phyloP scores from a whole-genome alignment of 1,140 invertebrate species.

The Holcopasites calliopsidis region DNA sequence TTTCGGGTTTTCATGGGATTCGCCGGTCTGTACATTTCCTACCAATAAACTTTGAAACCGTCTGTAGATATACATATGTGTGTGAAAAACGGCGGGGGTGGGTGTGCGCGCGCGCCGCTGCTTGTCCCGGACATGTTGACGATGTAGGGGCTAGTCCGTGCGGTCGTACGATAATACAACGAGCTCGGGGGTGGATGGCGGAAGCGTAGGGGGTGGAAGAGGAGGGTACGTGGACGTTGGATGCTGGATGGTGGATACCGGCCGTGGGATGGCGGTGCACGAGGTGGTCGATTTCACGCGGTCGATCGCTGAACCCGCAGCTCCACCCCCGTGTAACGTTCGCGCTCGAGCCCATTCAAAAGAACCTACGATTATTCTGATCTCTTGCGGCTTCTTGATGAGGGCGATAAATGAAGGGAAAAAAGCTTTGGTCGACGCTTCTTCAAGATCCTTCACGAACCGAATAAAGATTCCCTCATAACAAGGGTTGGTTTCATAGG shows the following conservation, averaged over 20 bases:
- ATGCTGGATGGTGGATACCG: slow-evolving; percentile 44
- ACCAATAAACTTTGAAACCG: too few species aligned
- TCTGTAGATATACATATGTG: neutral
- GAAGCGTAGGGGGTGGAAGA: slow-evolving; percentile 25
- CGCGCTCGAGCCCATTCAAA: slow-evolving; percentile 55
- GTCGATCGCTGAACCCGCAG: slow-evolving; percentile 66
- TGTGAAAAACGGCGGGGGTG: slow-evolving; percentile 8
- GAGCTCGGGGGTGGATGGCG: slow-evolving; percentile 54
- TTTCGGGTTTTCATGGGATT: too few species aligned
- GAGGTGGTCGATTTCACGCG: slow-evolving; percentile 67
- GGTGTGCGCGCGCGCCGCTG: slow-evolving; percentile 31
- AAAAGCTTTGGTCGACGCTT: too few species aligned
- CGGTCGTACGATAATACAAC: slow-evolving; percentile 70
- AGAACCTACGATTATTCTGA: slow-evolving; percentile 14
- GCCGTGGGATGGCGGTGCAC: slow-evolving; percentile 52
- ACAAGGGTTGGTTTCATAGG: too few species aligned
- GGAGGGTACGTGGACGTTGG: slow-evolving; percentile 35
- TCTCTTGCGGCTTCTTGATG: too few species aligned
- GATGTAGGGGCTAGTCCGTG: slow-evolving; percentile 72
- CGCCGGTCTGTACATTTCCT: too few species aligned
- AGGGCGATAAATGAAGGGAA: too few species aligned
- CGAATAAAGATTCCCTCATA: too few species aligned
- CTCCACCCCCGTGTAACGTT: slow-evolving; percentile 60
- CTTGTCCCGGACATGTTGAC: slow-evolving; percentile 71
- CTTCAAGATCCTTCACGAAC: too few species aligned